These are phyloP conservation scores for Coptodon bakossiorum DNA, from an alignment of 2,113 vertebrate species.

Conservation along the genomic window DNA sequence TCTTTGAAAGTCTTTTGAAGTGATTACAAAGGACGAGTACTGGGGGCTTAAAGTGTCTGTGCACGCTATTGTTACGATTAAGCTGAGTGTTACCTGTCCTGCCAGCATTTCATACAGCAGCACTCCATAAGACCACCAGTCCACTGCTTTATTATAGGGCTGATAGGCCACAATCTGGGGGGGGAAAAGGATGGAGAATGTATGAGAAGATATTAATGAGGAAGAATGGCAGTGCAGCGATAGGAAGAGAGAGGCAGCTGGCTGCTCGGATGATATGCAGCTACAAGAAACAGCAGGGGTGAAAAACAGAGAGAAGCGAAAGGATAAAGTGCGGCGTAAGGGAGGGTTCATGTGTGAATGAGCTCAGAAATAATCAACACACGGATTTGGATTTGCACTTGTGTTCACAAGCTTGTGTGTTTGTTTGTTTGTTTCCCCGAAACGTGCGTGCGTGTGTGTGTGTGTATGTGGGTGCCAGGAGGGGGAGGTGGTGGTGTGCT, in stretches of 20 bases:
- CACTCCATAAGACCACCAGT: conserved; percentile 93
- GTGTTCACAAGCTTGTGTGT: not conserved
- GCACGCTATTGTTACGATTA: not conserved
- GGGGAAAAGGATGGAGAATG: not conserved
- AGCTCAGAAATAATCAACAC: conserved; percentile 25
- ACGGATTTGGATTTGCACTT: conserved; percentile 2
- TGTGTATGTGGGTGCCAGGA: not conserved
- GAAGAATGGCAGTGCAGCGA: not conserved
- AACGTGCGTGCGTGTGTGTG: not conserved
- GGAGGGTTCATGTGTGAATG: conserved; percentile 10
- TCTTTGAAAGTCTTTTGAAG: conserved; percentile 6
- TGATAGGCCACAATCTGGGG: conserved; percentile 87
- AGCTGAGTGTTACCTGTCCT: conserved; percentile 75
- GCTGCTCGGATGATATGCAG: not conserved
- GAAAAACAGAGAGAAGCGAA: not conserved
- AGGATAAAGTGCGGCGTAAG: not conserved
- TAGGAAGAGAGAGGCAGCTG: not conserved
- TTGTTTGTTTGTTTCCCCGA: conserved; percentile 20
- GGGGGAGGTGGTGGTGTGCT: not conserved
- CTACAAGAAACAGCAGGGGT: not conserved
- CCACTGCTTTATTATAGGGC: conserved; percentile 84
- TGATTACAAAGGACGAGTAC: conserved; percentile 3
- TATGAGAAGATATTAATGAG: not conserved
- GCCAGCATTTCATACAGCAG: conserved; percentile 90
- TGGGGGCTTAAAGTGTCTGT: not conserved